phyloP scores from a whole-genome alignment of 2,797 vertebrate species.

The Myotis myotis region DNA sequence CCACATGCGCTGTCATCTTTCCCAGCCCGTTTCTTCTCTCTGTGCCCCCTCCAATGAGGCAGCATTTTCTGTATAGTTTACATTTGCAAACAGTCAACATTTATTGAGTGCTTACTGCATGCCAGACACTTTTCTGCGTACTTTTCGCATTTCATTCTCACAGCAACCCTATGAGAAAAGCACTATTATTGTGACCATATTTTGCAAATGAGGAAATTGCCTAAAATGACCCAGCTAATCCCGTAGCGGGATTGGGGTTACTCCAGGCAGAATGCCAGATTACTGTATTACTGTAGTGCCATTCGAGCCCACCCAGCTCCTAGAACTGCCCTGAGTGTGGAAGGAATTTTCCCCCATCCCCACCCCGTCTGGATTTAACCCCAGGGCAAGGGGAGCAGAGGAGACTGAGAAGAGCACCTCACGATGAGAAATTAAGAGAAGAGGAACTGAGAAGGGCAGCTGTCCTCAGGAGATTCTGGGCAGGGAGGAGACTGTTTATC shows the following conservation, averaged over 20 bases:
- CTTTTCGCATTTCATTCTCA: conserved; percentile 7
- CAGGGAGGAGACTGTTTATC: neutral
- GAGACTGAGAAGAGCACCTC: neutral
- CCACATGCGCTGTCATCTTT: neutral
- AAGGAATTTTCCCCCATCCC: neutral
- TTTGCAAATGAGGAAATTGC: conserved; percentile 38
- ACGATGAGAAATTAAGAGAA: neutral
- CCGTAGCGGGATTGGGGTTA: neutral
- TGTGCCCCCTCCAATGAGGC: neutral
- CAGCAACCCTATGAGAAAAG: neutral
- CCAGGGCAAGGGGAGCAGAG: neutral
- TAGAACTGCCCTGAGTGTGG: neutral
- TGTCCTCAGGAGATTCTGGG: neutral
- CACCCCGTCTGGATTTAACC: neutral
- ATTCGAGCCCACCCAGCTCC: neutral
- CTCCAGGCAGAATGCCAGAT: neutral
- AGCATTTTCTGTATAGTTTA: neutral
- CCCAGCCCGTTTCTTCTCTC: neutral
- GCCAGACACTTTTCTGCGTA: neutral
- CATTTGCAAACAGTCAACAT: neutral
- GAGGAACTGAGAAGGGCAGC: neutral
- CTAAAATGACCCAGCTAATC: neutral
- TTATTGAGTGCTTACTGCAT: neutral
- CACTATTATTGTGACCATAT: neutral
- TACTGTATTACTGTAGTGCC: neutral